Base-by-base conservation (phyloP, 2,797 vertebrate species). In the Pempheris klunzingeri region DNA sequence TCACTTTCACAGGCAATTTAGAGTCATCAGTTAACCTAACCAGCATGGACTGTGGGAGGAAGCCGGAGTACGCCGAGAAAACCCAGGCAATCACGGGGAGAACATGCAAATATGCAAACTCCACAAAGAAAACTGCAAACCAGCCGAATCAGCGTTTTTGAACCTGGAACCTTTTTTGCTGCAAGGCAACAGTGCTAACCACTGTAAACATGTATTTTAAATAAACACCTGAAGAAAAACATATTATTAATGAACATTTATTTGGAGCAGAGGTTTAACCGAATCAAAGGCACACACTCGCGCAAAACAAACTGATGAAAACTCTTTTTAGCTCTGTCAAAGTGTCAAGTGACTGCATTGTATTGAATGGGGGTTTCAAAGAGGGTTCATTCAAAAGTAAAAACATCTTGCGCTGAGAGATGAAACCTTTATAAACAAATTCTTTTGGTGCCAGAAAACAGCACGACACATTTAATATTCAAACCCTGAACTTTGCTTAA, bases 401-500 rank as follows among this genome's bases (percentile, higher is more conserved):
- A 84, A 81, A 53, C 28, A 58, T 70, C 53, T 52, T 44, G 12
- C 66, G 38, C 9, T 17, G 34, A 63, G 61, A 80, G 69, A 64
- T 38, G 13, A 34, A 72, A 62, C 47, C 39, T 24, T 67, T 58
- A 6, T 34, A 71, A 81, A 80, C 67, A n/a, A 62, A 52, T 66
- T 65, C 36, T 65, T 70, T 80, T 39, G 49, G 30, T 69, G 50
- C 64, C 28, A 74, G 61, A 67, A 76, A 77, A 46, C 24, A 74
- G 20, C 15, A 38, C 22, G 20, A 32, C 26, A 76, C 76, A 61
- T 80, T 81, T 46, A 69, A 70, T 78, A 81, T 81, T 84, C 34
- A 81, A 70, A 79, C 47, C 1, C 13, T 74, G 61, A 69, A 84
- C 77, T 80, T 86, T 85, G 41, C 85, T 59, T 83, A 86, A 87